phyloP scores from a whole-genome alignment of 1,140 invertebrate genomes.

The Colletes gigas region DNA sequence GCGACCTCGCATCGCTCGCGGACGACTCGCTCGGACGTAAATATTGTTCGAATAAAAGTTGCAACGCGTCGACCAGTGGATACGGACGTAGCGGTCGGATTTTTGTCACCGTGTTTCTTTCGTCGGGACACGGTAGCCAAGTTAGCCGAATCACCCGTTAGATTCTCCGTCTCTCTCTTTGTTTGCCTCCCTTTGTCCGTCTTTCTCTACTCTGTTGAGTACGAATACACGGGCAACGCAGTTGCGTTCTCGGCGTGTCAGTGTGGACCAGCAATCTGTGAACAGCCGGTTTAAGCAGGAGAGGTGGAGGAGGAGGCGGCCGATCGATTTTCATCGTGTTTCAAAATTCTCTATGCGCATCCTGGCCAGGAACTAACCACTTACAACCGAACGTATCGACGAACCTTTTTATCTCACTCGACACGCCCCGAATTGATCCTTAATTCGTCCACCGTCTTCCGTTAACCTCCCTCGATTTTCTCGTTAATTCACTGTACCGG shows the following conservation, averaged over 20 bases:
- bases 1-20: neutral
- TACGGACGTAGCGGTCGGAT: neutral
- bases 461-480: neutral
- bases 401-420: neutral
- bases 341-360: conserved; percentile 62
- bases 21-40: neutral
- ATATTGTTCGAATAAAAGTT: neutral
- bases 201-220: neutral
- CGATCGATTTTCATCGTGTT: conserved; percentile 68
- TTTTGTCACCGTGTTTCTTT: neutral
- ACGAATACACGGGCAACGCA: conserved; percentile 5
- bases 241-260: conserved; percentile 12
- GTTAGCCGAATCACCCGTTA: conserved; percentile 11
- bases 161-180: neutral
- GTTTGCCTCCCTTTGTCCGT: conserved; percentile 9
- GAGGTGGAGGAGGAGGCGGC: conserved; percentile 15
- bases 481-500: neutral
- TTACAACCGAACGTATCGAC: neutral
- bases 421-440: neutral
- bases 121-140: neutral
- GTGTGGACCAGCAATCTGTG: conserved; percentile 41
- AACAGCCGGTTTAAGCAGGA: conserved; percentile 39
- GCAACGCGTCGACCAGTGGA: neutral
- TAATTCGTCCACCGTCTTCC: neutral
- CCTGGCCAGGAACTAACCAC: conserved; percentile 35